Evolutionary conservation across 2,113 vertebrate species (phyloP).

Genomic region (Xerus inauris): DNA sequence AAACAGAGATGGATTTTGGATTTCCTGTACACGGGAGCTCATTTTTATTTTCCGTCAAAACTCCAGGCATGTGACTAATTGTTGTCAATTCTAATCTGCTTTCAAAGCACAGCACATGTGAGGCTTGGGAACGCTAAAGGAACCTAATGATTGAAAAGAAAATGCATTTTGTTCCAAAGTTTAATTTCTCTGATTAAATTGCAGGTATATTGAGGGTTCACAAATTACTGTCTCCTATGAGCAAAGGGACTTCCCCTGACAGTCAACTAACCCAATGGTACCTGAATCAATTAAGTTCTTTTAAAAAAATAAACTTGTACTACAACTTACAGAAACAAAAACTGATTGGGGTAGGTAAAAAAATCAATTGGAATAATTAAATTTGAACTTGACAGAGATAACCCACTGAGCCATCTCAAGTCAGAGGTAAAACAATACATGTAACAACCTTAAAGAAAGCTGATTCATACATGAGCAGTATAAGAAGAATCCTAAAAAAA

Average conservation of each 20-base stretch:
- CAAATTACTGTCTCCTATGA: constrained; percentile 27
- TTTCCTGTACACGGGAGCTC: constrained; percentile 86
- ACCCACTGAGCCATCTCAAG: neutral
- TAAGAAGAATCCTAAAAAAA: neutral
- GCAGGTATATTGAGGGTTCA: constrained; percentile 5
- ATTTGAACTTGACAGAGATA: neutral
- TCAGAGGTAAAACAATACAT: neutral
- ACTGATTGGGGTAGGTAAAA: neutral
- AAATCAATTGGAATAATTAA: neutral
- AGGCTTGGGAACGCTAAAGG: constrained; percentile 79
- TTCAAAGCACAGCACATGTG: constrained; percentile 78
- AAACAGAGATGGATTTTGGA: constrained; percentile 93
- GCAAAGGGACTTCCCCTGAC: constrained; percentile 22
- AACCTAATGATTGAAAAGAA: constrained; percentile 72
- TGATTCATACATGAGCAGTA: neutral
- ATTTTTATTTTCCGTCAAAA: constrained; percentile 92
- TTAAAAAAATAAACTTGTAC: neutral
- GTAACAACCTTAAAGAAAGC: neutral
- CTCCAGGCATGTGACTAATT: constrained; percentile 89
- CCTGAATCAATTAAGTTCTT: neutral
- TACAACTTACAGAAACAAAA: constrained; percentile 24
- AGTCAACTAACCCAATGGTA: neutral
- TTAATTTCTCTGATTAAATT: constrained; percentile 57
- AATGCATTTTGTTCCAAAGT: constrained; percentile 74
- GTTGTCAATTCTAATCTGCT: constrained; percentile 87